Percentiles rank a stretch among this genome's conserved stretches.
These are phyloP conservation scores for Sisyra nigra DNA, from an alignment of 2,888 invertebrate genomes.

Conservation along the genomic window DNA sequence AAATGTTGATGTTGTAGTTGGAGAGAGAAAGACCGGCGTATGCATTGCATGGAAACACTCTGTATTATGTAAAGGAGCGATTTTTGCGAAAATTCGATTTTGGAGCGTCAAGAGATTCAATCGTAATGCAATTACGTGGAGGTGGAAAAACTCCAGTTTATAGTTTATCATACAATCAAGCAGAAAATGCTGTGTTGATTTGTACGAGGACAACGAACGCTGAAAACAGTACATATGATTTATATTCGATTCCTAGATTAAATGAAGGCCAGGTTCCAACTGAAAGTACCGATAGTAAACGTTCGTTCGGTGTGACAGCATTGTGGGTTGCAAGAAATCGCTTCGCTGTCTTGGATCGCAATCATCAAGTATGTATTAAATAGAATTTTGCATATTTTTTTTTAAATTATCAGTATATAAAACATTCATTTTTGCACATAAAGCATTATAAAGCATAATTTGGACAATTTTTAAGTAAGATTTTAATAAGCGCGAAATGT, in stretches of 20 bases:
- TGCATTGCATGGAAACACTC: conserved; percentile 79
- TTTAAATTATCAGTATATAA: background rate
- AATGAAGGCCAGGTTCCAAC: conserved; percentile 31
- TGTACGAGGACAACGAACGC: conserved; percentile 64
- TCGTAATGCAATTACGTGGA: conserved; percentile 84
- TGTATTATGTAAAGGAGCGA: conserved; percentile 93
- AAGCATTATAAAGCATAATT: background rate
- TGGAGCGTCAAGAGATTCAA: conserved; percentile 78
- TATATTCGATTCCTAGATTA: conserved; percentile 77
- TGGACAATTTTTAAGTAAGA: background rate
- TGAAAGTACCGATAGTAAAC: conserved; percentile 46
- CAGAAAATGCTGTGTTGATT: conserved; percentile 86
- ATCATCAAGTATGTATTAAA: conserved; percentile 55
- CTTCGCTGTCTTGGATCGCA: conserved; percentile 91
- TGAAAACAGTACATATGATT: conserved; percentile 87
- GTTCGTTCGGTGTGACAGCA: conserved; percentile 82
- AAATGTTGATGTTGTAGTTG: conserved; percentile 46
- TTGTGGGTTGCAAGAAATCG: conserved; percentile 95
- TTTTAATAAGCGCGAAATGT: background rate
- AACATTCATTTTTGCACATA: background rate
- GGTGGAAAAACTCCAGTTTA: conserved; percentile 58
- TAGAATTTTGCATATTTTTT: background rate
- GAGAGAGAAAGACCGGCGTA: conserved; percentile 94
- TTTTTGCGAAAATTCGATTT: conserved; percentile 85
- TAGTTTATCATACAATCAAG: conserved; percentile 93